These are phyloP conservation scores for Drosophila aldrichi DNA, from an alignment of 2,888 invertebrate species.

Conservation along the genomic window DNA sequence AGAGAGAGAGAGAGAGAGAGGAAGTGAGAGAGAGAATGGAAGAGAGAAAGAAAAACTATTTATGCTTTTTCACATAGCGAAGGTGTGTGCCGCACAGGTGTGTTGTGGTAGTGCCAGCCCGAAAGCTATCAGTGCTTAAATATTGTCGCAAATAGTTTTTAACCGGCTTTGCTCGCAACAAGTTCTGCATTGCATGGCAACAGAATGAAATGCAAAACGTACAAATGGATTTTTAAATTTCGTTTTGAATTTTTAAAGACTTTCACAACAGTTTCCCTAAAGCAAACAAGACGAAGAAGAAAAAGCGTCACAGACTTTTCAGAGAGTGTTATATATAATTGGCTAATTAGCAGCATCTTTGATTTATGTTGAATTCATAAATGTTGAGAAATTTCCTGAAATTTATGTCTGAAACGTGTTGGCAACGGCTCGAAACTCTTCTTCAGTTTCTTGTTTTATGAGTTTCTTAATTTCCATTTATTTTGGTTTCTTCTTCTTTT, in stretches of 20 bases:
- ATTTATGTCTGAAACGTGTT: slow-evolving; percentile 36
- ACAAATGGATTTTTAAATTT: not conserved
- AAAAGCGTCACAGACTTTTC: not conserved
- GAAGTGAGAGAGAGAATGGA: not conserved
- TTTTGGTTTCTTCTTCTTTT: not conserved
- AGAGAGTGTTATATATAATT: not conserved
- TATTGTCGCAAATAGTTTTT: slow-evolving; percentile 7
- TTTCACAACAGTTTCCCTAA: not conserved
- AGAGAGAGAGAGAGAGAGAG: not conserved
- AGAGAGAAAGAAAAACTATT: slow-evolving; percentile 12
- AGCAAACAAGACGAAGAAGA: not conserved
- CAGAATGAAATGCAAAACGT: not conserved
- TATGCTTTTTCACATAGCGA: slow-evolving; percentile 35
- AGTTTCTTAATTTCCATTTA: slow-evolving; percentile 4
- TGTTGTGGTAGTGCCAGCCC: not conserved
- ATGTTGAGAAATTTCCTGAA: slow-evolving; percentile 1
- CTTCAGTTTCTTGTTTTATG: slow-evolving; percentile 17
- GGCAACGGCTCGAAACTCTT: slow-evolving; percentile 27
- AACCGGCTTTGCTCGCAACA: slow-evolving; percentile 10
- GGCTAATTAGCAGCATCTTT: not conserved
- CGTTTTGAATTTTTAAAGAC: not conserved
- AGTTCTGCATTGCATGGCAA: not conserved
- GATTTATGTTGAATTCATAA: not conserved
- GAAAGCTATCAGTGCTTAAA: slow-evolving; percentile 1
- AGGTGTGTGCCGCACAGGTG: not conserved